Conservation (phyloP, 2,797 vertebrate genomes). For the Taeniopygia guttata region DNA sequence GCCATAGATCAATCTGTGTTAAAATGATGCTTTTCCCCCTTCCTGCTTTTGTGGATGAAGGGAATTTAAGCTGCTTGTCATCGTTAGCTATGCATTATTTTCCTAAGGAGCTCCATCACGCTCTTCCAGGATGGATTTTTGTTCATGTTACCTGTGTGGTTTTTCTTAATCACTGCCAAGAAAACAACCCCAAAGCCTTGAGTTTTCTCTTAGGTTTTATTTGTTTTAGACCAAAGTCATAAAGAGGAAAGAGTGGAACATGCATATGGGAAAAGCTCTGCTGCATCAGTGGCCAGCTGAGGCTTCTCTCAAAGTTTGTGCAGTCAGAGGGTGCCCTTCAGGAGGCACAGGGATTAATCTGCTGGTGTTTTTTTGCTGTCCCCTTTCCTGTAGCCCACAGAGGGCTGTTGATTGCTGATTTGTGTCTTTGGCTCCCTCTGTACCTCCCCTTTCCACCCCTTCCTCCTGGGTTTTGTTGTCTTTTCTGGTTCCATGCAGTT, state of each 20-base stretch:
- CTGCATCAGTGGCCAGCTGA: not conserved
- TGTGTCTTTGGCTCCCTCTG: not conserved
- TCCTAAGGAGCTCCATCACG: not conserved
- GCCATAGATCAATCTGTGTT: not conserved
- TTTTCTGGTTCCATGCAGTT: not conserved
- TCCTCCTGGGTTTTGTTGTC: not conserved
- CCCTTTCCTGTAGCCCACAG: not conserved
- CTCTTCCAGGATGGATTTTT: not conserved
- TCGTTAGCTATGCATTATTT: not conserved
- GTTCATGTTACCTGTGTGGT: rapidly evolving
- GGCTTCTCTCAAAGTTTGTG: not conserved
- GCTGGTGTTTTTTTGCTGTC: not conserved
- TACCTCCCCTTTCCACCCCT: not conserved
- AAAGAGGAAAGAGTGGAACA: not conserved
- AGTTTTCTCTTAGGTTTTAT: not conserved
- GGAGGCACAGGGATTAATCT: not conserved
- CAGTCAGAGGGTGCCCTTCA: not conserved
- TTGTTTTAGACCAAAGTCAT: not conserved
- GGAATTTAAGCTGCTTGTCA: not conserved
- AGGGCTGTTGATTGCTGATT: not conserved
- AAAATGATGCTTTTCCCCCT: not conserved
- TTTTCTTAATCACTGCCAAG: not conserved
- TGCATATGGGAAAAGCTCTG: not conserved
- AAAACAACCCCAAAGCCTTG: not conserved
- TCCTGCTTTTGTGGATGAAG: not conserved